These are phyloP conservation scores for Paguma larvata DNA, from an alignment of 2,797 vertebrate species.

Conservation along the genomic window DNA sequence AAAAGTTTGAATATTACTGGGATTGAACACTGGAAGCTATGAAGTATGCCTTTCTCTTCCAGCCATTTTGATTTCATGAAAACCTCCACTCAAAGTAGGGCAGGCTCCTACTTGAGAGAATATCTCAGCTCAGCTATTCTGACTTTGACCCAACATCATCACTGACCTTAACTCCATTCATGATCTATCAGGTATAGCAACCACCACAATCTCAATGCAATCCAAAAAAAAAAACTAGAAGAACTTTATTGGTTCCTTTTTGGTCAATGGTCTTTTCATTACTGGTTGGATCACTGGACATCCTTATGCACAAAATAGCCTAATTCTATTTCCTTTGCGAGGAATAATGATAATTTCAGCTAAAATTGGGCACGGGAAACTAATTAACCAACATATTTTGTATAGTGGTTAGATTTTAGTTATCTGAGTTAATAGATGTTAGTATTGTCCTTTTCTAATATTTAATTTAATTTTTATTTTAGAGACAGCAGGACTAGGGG, in stretches of 20 bases:
- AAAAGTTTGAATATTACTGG: slow-evolving; percentile 33
- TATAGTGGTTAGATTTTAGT: neutral
- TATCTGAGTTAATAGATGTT: neutral
- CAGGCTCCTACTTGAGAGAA: neutral
- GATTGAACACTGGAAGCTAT: neutral
- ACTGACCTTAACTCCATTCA: neutral
- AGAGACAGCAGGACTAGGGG: too few species aligned
- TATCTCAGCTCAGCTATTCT: slow-evolving; percentile 9
- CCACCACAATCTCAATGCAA: neutral
- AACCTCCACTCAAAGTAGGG: neutral
- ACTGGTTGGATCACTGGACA: neutral
- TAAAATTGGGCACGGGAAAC: neutral
- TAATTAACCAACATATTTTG: slow-evolving; percentile 22
- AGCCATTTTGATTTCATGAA: neutral
- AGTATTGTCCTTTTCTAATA: neutral
- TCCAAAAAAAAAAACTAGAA: neutral
- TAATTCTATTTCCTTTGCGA: neutral
- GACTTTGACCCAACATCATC: neutral
- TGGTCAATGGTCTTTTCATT: neutral
- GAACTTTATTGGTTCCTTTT: neutral
- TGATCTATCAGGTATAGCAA: neutral
- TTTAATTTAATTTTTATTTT: too few species aligned
- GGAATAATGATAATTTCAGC: neutral
- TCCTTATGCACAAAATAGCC: neutral
- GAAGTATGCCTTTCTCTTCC: neutral